Evolutionary conservation across 2,797 vertebrate species (phyloP).

Genomic region (Mallotus villosus): DNA sequence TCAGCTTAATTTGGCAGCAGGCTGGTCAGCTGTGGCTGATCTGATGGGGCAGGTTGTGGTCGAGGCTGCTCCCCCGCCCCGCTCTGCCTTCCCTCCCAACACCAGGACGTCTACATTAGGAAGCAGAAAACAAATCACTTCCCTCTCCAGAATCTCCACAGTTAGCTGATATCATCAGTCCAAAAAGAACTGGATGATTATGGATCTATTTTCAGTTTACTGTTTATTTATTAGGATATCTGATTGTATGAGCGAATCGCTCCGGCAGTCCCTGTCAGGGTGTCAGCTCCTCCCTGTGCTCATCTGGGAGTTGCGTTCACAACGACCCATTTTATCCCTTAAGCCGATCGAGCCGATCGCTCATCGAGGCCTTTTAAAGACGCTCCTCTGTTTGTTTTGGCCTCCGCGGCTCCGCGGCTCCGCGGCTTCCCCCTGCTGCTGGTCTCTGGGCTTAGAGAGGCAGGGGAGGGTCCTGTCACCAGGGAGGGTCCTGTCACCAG

Average conservation of each 20-base stretch:
- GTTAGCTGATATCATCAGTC: too few relatives aligned
- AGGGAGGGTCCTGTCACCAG: too few relatives aligned
- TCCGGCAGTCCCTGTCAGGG: not conserved
- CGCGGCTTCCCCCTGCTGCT: not conserved
- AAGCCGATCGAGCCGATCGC: conserved; percentile 14
- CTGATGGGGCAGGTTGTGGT: conserved; percentile 24
- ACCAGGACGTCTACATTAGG: not conserved
- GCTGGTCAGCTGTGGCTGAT: conserved; percentile 36
- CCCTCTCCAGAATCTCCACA: too few relatives aligned
- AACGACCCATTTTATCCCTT: conserved; percentile 13
- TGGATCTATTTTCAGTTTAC: too few relatives aligned
- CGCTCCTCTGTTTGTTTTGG: conserved; percentile 11
- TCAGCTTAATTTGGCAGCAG: conserved; percentile 51
- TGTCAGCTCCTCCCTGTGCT: not conserved
- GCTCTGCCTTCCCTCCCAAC: not conserved
- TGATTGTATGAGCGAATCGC: not conserved
- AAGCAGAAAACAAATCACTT: too few relatives aligned
- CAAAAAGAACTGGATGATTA: too few relatives aligned
- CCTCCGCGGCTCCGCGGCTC: too few relatives aligned
- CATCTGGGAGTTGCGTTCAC: conserved; percentile 14
- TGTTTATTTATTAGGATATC: not conserved
- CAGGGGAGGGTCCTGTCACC: too few relatives aligned
- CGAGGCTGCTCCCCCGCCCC: not conserved
- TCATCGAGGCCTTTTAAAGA: conserved; percentile 17
- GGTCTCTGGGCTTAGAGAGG: conserved; percentile 2